These are phyloP conservation scores for Eudasyphora cyanicolor DNA, from an alignment of 2,888 invertebrate species.

Conservation along the genomic window DNA sequence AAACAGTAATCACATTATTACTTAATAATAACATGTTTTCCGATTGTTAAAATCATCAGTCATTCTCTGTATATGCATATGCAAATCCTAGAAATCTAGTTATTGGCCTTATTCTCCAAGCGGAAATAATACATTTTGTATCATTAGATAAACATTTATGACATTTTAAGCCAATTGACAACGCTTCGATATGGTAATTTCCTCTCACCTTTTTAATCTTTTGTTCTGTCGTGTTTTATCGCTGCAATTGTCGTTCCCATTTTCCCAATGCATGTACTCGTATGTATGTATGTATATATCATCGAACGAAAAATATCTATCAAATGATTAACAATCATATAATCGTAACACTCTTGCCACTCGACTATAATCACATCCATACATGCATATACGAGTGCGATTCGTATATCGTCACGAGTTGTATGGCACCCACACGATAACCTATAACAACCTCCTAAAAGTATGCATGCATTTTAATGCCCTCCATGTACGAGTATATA, in stretches of 20 bases:
- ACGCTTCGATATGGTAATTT: conserved; percentile 8
- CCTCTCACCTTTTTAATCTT: neutral
- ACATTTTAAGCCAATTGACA: conserved; percentile 11
- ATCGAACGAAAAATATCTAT: neutral
- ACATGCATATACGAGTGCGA: neutral
- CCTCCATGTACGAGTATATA: neutral
- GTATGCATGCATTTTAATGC: neutral
- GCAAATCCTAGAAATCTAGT: too few species aligned
- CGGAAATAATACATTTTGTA: neutral
- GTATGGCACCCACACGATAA: neutral
- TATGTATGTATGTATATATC: neutral
- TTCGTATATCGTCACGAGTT: neutral
- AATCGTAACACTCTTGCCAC: conserved; percentile 7
- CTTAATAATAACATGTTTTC: too few species aligned
- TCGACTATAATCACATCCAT: neutral
- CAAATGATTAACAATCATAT: conserved; percentile 45
- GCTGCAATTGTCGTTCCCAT: neutral
- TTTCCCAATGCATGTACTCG: too few species aligned
- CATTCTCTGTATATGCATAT: too few species aligned
- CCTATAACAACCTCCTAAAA: neutral
- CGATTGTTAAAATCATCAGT: too few species aligned
- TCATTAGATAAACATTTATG: neutral
- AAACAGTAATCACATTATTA: too few species aligned
- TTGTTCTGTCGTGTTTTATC: neutral
- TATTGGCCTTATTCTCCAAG: too few species aligned